phyloP scores from a whole-genome alignment of 2,888 invertebrate species.

The Willowsia nigromaculata region DNA sequence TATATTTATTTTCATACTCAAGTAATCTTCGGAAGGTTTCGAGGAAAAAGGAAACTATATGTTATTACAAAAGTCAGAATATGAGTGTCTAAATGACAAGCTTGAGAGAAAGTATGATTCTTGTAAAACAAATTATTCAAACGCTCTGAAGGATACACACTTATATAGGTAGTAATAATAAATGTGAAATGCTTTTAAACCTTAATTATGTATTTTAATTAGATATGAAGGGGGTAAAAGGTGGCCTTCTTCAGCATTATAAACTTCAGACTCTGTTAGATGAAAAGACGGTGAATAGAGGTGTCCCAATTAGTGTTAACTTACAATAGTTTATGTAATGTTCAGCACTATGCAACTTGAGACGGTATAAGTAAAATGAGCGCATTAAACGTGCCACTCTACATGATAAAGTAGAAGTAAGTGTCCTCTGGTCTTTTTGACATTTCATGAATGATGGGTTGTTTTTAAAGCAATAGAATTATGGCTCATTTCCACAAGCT shows the following conservation, averaged over 20 bases:
- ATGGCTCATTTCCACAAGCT: neutral
- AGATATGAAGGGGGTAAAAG: neutral
- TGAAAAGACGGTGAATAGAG: neutral
- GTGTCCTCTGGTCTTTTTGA: slow-evolving; percentile 24
- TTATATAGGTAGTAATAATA: too few species aligned
- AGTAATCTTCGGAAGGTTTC: too few species aligned
- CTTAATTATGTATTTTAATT: neutral
- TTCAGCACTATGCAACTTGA: neutral
- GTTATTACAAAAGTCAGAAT: too few species aligned
- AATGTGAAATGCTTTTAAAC: neutral
- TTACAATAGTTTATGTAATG: neutral
- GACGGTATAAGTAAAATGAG: neutral
- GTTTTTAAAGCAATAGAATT: slow-evolving; percentile 30
- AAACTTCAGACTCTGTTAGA: neutral
- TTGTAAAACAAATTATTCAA: too few species aligned
- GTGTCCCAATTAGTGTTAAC: neutral
- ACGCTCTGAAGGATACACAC: too few species aligned
- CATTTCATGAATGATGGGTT: slow-evolving; percentile 47
- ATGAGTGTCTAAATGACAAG: too few species aligned
- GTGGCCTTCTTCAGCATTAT: neutral
- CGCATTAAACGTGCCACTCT: neutral
- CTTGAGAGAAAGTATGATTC: too few species aligned
- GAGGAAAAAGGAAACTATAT: too few species aligned
- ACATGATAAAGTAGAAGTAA: neutral
- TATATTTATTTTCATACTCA: too few species aligned